Base-by-base conservation (phyloP, 2,113 vertebrate genomes). In the Pterocles orientalis region DNA sequence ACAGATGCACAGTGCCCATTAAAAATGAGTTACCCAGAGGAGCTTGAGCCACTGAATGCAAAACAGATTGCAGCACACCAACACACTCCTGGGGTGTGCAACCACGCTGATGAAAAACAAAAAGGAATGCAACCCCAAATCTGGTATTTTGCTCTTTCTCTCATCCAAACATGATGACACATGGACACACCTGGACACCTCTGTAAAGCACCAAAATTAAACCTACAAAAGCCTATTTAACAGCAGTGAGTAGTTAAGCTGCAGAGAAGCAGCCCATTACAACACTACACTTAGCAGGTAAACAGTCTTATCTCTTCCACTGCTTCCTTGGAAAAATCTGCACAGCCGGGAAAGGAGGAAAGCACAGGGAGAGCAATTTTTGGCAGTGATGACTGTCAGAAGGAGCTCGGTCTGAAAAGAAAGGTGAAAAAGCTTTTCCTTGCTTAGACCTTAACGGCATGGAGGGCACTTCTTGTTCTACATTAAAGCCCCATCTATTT, bases 401-500 rank as follows among this genome's bases (percentile, higher is more conserved):
- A 62, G 56, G 57, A 77, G 29, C 41, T 61, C 1, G 2, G 66
- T 64, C 77, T 81, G 43, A 66, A 78, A 78, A 86, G n/a, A 76
- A 89, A 69, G 62, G 80, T 14, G 62, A 80, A 86, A 86, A 86
- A 70, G 54, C 62, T 79, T 82, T 92, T 91, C 50, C 51, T 62
- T 36, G 11, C 36, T 70, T 76, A 51, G 45, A 66, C 58, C 34
- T 70, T 68, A 73, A 60, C 1, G 0, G 25, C 39, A 66, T 3
- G 16, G 31, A 90, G 48, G 58, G 19, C 6, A 6, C 82, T 92
- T 95, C 54, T 8, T 64, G 26, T 65, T 83, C 45, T 14, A 34
- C 87, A 79, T 73, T 81, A 87, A 92, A 95, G 89, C 77, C 83
- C 76, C 80, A 92, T 85, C 45, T 88, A 76, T 90, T 93, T 96